phyloP scores from a whole-genome alignment of 2,113 vertebrate genomes.

The Furnarius figulus region DNA sequence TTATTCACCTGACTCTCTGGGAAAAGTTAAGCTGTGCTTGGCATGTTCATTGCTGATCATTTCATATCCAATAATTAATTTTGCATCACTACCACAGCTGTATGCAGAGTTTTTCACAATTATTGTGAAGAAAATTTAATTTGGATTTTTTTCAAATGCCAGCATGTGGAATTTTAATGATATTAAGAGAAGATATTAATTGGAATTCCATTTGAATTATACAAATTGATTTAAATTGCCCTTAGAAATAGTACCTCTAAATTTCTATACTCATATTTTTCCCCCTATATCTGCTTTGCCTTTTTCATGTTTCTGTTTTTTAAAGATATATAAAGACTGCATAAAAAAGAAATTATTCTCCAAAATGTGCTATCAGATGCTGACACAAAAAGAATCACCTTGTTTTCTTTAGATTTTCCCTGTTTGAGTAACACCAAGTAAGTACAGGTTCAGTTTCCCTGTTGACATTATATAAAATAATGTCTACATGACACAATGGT shows the following conservation, averaged over 20 bases:
- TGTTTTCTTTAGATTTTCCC: not conserved
- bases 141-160: not conserved
- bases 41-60: not conserved
- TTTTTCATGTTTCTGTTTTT: not conserved
- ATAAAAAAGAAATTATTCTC: not conserved
- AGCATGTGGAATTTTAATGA: not conserved
- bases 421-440: not conserved
- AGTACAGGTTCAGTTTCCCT: not conserved
- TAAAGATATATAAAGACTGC: not conserved
- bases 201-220: not conserved
- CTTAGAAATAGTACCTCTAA: not conserved
- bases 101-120: not conserved
- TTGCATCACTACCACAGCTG: not conserved
- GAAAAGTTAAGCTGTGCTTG: not conserved
- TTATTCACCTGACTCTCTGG: not conserved
- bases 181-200: not conserved
- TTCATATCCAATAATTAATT: not conserved
- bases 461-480: not conserved
- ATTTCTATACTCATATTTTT: not conserved
- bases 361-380: not conserved
- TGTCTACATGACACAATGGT: not conserved
- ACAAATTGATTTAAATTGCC: not conserved
- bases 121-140: not conserved
- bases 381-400: not conserved
- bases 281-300: not conserved